phyloP scores from a whole-genome alignment of 2,113 vertebrate species.

The Glareola pratincola region DNA sequence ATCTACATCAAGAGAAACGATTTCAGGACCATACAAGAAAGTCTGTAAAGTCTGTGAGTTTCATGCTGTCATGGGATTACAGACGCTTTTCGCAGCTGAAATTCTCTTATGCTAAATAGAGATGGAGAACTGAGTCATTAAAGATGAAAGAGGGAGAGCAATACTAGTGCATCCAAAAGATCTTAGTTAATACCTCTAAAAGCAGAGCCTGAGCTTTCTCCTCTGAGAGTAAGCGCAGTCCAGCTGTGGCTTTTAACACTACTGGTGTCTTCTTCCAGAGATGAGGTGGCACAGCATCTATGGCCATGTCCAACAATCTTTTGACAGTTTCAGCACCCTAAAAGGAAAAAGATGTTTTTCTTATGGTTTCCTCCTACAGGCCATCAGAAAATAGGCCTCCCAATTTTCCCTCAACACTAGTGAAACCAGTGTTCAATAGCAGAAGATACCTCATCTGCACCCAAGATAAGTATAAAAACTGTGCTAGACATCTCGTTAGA shows the following conservation, averaged over 20 bases:
- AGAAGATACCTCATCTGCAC: background rate
- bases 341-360: background rate
- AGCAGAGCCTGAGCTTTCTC: constrained; percentile 88
- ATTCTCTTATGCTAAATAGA: background rate
- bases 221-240: constrained; percentile 88
- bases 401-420: background rate
- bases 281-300: constrained; percentile 86
- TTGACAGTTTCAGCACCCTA: constrained; percentile 90
- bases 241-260: constrained; percentile 94
- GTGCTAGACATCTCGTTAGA: background rate
- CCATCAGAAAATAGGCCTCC: background rate
- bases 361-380: background rate
- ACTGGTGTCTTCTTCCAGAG: constrained; percentile 91
- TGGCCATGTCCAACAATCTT: constrained; percentile 85
- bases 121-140: background rate
- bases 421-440: background rate
- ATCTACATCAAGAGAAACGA: background rate
- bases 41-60: background rate
- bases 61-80: background rate
- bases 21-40: background rate
- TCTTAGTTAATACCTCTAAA: constrained; percentile 77
- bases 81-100: background rate
- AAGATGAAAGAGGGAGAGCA: background rate
- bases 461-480: background rate
- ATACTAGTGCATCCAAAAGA: background rate